Evolutionary conservation across 2,888 invertebrate genomes (phyloP), one percentile per base, ranked within the genome.

Genomic region (Mycalesis mineus): DNA sequence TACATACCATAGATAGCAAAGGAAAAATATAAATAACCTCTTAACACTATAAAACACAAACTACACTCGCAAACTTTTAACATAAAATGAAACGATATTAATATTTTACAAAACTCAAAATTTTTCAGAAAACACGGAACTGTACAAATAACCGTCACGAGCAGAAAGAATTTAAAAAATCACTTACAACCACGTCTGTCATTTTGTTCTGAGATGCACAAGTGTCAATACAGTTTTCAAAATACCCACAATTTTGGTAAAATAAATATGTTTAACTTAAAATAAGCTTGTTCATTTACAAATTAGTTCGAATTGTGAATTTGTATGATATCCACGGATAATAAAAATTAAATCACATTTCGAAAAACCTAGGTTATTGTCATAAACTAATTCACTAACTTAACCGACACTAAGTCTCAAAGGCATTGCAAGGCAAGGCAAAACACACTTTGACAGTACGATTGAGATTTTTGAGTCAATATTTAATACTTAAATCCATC

Each of bases 111-210:
- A 41, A 41, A 1, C 22, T 1, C 41, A 11, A 17, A 22, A n/a
- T 28, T 29, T 44, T 5, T 3, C 13, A 15, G 5, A 47, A 47
- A 33, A 11, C 7, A 33, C 47, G 15, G 11, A 11, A 47, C 11
- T 33, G 8, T 6, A 31, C 15, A 9, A 8, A 14, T 31, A 33
- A 17, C 33, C 14, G 47, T 33, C 6, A 33, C 15, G 31, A 33
- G 11, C 8, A 45, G 15, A 47, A 42, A 8, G 7, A n/a, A n/a
- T 6, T 41, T 22, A 33, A 33, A 15, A 2, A 31, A 1, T 14
- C 9, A 79, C 80, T 79, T 71, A 82, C 82, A 66, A 68, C 53
- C 49, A 80, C 57, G 68, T 80, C 80, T 13, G 74, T 73, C 80
- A 81, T 81, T 47, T 33, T 17, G 37, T 50, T 67, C 8, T 13